A percentile compares a stretch with the other conserved stretches of the same genome.
phyloP scores from a whole-genome alignment of 2,888 invertebrate genomes.

The Cerceris rybyensis region DNA sequence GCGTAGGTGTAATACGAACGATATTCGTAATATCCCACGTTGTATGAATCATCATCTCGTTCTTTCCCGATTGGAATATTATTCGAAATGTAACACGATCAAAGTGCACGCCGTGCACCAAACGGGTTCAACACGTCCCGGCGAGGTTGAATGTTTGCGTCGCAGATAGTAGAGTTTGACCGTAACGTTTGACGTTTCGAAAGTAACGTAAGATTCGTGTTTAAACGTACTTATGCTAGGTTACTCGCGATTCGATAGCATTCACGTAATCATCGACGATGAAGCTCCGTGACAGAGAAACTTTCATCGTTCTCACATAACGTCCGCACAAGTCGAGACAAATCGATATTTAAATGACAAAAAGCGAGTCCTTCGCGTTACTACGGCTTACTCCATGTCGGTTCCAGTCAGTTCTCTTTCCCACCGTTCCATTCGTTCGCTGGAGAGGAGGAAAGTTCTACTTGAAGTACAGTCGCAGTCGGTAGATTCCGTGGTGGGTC shows the following conservation, averaged over 20 bases:
- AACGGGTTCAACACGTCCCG: constrained; percentile 56
- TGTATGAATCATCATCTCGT: constrained; percentile 21
- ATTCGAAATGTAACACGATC: constrained; percentile 46
- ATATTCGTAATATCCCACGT: constrained; percentile 3
- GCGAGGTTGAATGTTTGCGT: constrained; percentile 65
- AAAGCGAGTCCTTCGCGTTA: constrained; percentile 70
- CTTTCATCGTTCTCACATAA: constrained; percentile 60
- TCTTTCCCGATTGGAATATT: constrained; percentile 27
- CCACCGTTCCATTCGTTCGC: constrained; percentile 64
- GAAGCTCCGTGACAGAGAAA: constrained; percentile 33
- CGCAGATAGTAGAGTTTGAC: constrained; percentile 49
- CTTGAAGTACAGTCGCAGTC: too few species aligned
- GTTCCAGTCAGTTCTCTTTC: constrained; percentile 70
- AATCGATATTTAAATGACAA: constrained; percentile 77
- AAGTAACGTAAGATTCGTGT: constrained; percentile 31
- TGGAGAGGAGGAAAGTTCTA: constrained; percentile 37
- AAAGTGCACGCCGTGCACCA: constrained; percentile 39
- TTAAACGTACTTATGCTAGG: constrained; percentile 69
- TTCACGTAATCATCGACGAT: constrained; percentile 46
- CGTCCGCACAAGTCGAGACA: constrained; percentile 54
- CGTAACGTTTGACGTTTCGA: constrained; percentile 65
- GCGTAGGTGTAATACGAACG: constrained; percentile 18
- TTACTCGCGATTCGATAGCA: constrained; percentile 66
- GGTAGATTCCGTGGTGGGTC: too few species aligned
- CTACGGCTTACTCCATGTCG: constrained; percentile 68